Evolutionary conservation across 1,140 invertebrate genomes (phyloP), one percentile per base, ranked within the genome.

Genomic region (Nomia melanderi): DNA sequence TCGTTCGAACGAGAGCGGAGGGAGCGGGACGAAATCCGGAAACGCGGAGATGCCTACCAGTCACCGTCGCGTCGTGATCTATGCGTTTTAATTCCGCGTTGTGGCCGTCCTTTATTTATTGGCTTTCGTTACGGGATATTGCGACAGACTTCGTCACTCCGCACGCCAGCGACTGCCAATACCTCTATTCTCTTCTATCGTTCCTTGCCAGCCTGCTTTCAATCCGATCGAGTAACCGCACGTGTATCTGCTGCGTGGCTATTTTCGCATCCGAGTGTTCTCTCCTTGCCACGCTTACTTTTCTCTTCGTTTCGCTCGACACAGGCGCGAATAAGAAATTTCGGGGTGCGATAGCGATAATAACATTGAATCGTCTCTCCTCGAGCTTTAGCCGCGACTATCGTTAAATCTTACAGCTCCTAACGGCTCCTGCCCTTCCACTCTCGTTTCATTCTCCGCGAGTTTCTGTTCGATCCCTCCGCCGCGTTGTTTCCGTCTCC

Each of bases 101-200:
- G 70, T 81, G 86, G 73, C 74, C 77, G 80, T 84, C 78, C 81
- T 86, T 87, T 88, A 87, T 88, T 87, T 87, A 88, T 88, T 87
- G 86, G 87, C 87, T 77, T 86, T 88, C 70, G 87, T 87, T 85
- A 84, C 84, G 80, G 86, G 82, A 86, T 88, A 88, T 87, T 88
- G 81, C 86, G 78, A 85, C 82, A 78, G 78, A 82, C 82, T 86
- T 81, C 70, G 84, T 86, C 82, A 85, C 80, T 29, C 56, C 17
- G 54, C 60, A 25, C 6, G 59, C 44, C 44, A 54, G 23, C 25
- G 17, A 17, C n/a, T 53, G 12, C 20, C 11, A 29, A 9, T n/a
- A n/a, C 20, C 25, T 70, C 20, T 1, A n/a, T n/a, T 7, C 47
- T 63, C 62, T 39, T 57, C 31, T 33, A 73, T 57, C 29, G 41